Base-by-base conservation (phyloP, 2,888 invertebrate species). In the Thecophora atra region DNA sequence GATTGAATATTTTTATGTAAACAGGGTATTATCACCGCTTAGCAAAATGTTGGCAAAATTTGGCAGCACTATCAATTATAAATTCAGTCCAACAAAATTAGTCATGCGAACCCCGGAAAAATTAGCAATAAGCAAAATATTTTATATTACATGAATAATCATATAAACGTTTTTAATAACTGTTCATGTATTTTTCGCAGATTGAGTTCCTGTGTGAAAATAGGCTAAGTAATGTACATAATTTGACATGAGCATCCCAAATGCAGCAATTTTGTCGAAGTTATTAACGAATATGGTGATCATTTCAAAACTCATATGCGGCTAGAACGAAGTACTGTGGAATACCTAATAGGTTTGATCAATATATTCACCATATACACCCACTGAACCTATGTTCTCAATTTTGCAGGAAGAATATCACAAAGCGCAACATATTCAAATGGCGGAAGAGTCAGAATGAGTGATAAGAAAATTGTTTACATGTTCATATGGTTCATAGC, bases 401-500 rank as follows among this genome's bases (percentile, higher is more conserved):
- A 28, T 30, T 42, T 63, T 63, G n/a, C 1, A 42, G 63, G 21
- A 63, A 42, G 37, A 37, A 37, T 37, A 37, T 63, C 63, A 37
- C 19, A 42, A 19, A 63, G 63, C 21, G 15, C 24, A 37, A 42
- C n/a, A 63, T 42, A 8, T 42, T n/a, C 63, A 42, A 21, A 51
- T 7, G 73, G 73, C 8, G 73, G 75, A 21, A 74, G 67, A 37
- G 8, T 47, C 21, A 62, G 54, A 17, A 47, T 73, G 1, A 19
- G 47, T 21, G 52, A 62, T 51, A 72, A 54, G 19, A 73, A 56
- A 21, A 47, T 42, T 30, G 37, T 76, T 3, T 75, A 69, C 51
- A 72, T 77, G 54, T 75, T 70, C 51, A 51, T 76, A 37, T 77
- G 72, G 76, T 75, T 73, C 7, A 72, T 78, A 11, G 73, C 76